These are phyloP conservation scores for Drosophila lowei DNA, from an alignment of 1,140 invertebrate species.

Conservation along the genomic window DNA sequence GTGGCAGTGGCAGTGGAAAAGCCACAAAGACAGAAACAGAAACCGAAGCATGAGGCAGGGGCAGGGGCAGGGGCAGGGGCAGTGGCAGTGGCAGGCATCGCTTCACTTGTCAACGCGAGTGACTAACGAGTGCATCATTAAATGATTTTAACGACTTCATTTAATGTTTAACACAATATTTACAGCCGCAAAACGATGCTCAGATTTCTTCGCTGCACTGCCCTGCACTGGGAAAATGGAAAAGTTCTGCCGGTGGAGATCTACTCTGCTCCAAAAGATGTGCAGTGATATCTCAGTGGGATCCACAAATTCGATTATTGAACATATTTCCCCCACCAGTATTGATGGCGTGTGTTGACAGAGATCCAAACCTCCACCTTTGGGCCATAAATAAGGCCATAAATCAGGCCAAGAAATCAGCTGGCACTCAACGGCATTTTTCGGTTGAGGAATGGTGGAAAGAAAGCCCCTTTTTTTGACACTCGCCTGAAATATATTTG, in stretches of 20 bases:
- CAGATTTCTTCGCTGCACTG: slow-evolving; percentile 1
- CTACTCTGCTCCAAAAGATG: too few relatives aligned
- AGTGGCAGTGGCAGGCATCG: slow-evolving; percentile 20
- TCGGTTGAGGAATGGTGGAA: neutral
- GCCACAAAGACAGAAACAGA: too few relatives aligned
- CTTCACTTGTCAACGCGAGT: slow-evolving; percentile 68
- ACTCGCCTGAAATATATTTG: slow-evolving; percentile 26
- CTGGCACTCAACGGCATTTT: slow-evolving; percentile 1
- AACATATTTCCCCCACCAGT: too few relatives aligned
- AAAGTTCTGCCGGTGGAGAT: neutral
- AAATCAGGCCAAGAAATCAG: slow-evolving; percentile 11
- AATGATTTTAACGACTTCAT: slow-evolving; percentile 80
- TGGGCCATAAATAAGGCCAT: too few relatives aligned
- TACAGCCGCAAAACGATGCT: slow-evolving; percentile 46
- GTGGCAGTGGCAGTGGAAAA: neutral
- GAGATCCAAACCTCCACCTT: too few relatives aligned
- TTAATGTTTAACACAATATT: slow-evolving; percentile 77
- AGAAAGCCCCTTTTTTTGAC: slow-evolving; percentile 27
- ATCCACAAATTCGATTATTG: too few relatives aligned
- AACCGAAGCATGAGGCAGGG: too few relatives aligned
- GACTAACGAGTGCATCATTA: slow-evolving; percentile 79
- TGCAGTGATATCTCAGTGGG: too few relatives aligned
- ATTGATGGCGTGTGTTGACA: too few relatives aligned
- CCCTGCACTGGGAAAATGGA: neutral
- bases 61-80: neutral